Percentiles rank a stretch among this genome's conserved stretches.
phyloP scores from a whole-genome alignment of 2,797 vertebrate genomes.

The Carduelis carduelis region DNA sequence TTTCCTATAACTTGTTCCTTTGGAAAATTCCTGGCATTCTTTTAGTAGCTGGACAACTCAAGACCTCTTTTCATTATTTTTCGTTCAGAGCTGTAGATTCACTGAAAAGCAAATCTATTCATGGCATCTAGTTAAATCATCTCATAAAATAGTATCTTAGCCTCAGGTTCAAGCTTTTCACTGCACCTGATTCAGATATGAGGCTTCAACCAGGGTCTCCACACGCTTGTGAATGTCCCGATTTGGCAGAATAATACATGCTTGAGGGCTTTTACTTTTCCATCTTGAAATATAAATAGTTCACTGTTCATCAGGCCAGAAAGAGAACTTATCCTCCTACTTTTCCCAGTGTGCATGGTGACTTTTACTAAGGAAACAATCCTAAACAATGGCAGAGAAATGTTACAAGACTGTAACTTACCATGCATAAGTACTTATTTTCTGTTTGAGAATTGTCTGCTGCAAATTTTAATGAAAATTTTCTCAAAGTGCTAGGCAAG shows the following conservation, averaged over 20 bases:
- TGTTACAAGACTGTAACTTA: neutral
- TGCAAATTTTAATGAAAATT: neutral
- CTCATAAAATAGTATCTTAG: neutral
- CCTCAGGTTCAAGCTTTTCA: neutral
- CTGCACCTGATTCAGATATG: neutral
- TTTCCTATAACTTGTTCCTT: neutral
- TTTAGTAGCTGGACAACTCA: neutral
- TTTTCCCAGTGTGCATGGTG: neutral
- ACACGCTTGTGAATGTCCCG: neutral
- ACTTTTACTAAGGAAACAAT: neutral
- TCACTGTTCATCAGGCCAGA: neutral
- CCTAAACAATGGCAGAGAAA: neutral
- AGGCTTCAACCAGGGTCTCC: neutral
- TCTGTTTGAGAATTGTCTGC: neutral
- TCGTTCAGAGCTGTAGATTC: neutral
- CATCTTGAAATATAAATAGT: neutral
- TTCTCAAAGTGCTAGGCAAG: neutral
- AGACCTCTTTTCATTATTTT: neutral
- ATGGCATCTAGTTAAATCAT: neutral
- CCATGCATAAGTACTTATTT: neutral
- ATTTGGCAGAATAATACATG: neutral
- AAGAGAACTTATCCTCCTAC: neutral
- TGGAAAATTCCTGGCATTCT: neutral
- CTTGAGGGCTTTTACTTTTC: neutral
- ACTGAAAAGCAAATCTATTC: neutral